These are phyloP conservation scores for Geophilus truncorum DNA, from an alignment of 2,888 invertebrate species.

Conservation along the genomic window DNA sequence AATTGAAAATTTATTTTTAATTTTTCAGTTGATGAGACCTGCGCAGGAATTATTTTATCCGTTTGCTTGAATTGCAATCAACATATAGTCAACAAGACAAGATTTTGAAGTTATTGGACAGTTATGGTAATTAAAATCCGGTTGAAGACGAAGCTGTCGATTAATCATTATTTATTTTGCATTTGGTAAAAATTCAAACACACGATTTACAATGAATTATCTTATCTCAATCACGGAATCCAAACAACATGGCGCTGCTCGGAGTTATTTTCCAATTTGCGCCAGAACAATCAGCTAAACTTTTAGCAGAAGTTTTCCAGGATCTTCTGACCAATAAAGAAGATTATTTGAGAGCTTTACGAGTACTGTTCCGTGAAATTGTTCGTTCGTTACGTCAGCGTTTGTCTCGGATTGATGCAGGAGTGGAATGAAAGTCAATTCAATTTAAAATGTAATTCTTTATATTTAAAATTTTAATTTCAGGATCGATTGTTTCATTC, in stretches of 20 bases:
- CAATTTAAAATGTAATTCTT: too few species aligned
- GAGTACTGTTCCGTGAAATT: constrained; percentile 81
- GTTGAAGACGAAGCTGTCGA: constrained; percentile 86
- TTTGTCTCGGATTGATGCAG: constrained; percentile 67
- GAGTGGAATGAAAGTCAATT: constrained; percentile 47
- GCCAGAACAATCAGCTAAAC: constrained; percentile 69
- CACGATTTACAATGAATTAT: constrained; percentile 91
- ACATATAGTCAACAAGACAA: constrained; percentile 60
- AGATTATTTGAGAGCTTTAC: constrained; percentile 80
- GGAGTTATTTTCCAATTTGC: constrained; percentile 81
- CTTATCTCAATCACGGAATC: constrained; percentile 77
- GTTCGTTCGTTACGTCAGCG: constrained; percentile 76
- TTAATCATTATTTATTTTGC: constrained; percentile 80
- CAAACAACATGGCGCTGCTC: constrained; percentile 90
- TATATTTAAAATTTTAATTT: too few species aligned
- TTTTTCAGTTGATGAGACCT: constrained; percentile 68
- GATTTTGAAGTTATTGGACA: constrained; percentile 76
- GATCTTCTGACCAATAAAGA: constrained; percentile 81
- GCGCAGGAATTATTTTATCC: constrained; percentile 88
- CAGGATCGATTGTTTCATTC: too few species aligned
- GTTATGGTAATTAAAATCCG: constrained; percentile 82
- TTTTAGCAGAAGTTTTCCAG: constrained; percentile 55
- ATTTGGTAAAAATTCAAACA: constrained; percentile 64
- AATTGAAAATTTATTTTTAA: neutral
- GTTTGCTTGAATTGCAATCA: constrained; percentile 84